Conservation (phyloP, 2,113 vertebrate species). For the Triplophysa tibetana region DNA sequence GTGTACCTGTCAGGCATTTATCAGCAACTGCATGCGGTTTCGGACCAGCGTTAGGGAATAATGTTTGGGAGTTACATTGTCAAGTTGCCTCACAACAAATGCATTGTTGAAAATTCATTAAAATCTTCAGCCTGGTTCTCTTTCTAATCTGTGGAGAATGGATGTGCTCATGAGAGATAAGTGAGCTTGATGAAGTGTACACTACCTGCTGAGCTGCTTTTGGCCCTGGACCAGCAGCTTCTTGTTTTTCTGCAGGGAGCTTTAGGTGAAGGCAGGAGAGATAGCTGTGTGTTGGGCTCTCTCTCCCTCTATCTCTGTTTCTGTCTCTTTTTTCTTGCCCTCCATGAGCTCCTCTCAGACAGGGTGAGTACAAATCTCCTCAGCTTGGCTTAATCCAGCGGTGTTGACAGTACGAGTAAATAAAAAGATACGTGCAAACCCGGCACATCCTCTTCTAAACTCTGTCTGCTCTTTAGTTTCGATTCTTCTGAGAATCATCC, state of each 20-base stretch:
- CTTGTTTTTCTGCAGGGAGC: slow-evolving; percentile 34
- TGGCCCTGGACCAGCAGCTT: slow-evolving; percentile 37
- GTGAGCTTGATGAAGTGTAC: slow-evolving; percentile 40
- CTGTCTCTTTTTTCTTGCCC: slow-evolving; percentile 5
- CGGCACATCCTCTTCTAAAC: background rate
- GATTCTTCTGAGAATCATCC: slow-evolving; percentile 2
- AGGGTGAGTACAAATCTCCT: slow-evolving; percentile 48
- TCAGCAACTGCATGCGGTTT: background rate
- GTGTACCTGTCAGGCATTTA: background rate
- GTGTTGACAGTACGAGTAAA: slow-evolving; percentile 55
- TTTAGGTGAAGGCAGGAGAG: slow-evolving; percentile 9
- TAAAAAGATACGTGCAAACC: slow-evolving; percentile 41
- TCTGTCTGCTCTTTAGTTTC: slow-evolving; percentile 18
- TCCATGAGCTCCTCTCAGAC: slow-evolving; percentile 32
- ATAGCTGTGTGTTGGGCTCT: slow-evolving; percentile 36
- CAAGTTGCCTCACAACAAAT: background rate
- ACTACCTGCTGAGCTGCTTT: slow-evolving; percentile 29
- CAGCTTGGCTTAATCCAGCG: slow-evolving; percentile 48
- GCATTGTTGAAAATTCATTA: slow-evolving; percentile 23
- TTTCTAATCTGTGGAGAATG: slow-evolving; percentile 5
- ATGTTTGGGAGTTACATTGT: background rate
- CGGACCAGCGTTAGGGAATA: background rate
- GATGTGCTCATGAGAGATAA: slow-evolving; percentile 18
- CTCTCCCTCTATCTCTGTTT: slow-evolving; percentile 29
- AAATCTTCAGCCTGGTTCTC: slow-evolving; percentile 14